A percentile compares a stretch with the other conserved stretches of the same genome.
Evolutionary conservation across 2,888 invertebrate species (phyloP).

Genomic region (Bombyx huttoni): DNA sequence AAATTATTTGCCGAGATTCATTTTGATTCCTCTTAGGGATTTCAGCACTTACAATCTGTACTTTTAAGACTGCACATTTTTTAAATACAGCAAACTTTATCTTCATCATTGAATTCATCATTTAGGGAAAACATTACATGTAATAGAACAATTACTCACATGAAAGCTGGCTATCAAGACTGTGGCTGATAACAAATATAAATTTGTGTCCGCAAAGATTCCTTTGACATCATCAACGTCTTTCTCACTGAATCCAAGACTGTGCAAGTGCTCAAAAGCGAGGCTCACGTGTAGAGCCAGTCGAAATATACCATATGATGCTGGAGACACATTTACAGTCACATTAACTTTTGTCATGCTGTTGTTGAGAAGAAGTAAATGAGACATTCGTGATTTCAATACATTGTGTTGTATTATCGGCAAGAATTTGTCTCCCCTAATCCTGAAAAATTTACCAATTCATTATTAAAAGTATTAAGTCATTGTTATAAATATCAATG

Average conservation of each 20-base stretch:
- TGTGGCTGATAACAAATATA: slow-evolving; percentile 91
- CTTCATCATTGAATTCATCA: neutral
- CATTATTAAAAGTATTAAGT: too few relatives aligned
- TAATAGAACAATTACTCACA: slow-evolving; percentile 74
- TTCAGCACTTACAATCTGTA: too few relatives aligned
- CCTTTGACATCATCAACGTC: slow-evolving; percentile 97
- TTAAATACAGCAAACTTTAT: too few relatives aligned
- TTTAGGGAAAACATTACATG: neutral
- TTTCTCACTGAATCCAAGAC: slow-evolving; percentile 91
- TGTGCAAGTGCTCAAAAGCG: slow-evolving; percentile 78
- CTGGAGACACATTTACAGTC: slow-evolving; percentile 80
- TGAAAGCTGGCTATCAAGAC: slow-evolving; percentile 93
- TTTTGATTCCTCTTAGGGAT: too few relatives aligned
- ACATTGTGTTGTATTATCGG: slow-evolving; percentile 89
- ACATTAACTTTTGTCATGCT: slow-evolving; percentile 76
- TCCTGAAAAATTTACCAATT: slow-evolving; percentile 38
- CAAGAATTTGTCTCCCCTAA: slow-evolving; percentile 78
- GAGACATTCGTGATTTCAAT: slow-evolving; percentile 82
- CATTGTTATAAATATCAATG: slow-evolving; percentile 1
- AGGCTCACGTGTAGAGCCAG: slow-evolving; percentile 83
- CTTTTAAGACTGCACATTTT: too few relatives aligned
- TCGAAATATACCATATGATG: slow-evolving; percentile 84
- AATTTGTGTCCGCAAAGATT: slow-evolving; percentile 95
- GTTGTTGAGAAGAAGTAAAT: slow-evolving; percentile 78
- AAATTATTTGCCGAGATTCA: too few relatives aligned